Base-by-base conservation (phyloP, 2,888 invertebrate species). In the Melanophora roralis region DNA sequence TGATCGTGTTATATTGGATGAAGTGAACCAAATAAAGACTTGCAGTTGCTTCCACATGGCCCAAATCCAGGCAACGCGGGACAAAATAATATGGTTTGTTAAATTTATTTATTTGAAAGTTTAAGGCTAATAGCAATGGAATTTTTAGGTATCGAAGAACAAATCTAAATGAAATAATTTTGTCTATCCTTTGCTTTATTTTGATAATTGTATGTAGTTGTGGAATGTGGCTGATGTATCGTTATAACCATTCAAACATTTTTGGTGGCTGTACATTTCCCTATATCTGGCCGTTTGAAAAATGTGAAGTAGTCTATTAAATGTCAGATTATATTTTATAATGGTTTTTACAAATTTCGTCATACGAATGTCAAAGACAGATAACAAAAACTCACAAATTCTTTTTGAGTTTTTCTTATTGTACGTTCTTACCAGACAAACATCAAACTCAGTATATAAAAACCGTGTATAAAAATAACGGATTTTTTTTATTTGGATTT, bases 1-100 rank as follows among this genome's bases (percentile, higher is more conserved):
- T 2, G 51, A 62, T 5, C 0, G 7, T 6, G 78, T 83, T 12
- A 73, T 86, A 76, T 19, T 86, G 3, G 43, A 80, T 0, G 47
- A 82, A 0, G 23, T 84, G 0, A 78, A 80, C 12, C 64, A 73
- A 49, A 64, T 84, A 1, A 82, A 67, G 0, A 83, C 83, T 59
- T 87, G 87, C 21, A 69, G 84, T 0, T 86, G 86, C 53, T 82
- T 82, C 0, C 86, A 87, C 67, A 59, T 51, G 32, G 55, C 45
- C 0, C 81, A 85, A 0, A 9, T 84, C 1, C 36, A 47, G 1
- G 32, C 43, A 36, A 81, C 67, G 0, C 76, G 74, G 45, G 36
- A 45, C 7, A 83, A 80, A 81, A 62, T 81, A 19, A 23, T 32
- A 36, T 78, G 64, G 82, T 78, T 12, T 14, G 68, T 55, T 27